These are phyloP conservation scores for Aspidapion aeneum DNA, from an alignment of 2,888 invertebrate species.

Conservation along the genomic window DNA sequence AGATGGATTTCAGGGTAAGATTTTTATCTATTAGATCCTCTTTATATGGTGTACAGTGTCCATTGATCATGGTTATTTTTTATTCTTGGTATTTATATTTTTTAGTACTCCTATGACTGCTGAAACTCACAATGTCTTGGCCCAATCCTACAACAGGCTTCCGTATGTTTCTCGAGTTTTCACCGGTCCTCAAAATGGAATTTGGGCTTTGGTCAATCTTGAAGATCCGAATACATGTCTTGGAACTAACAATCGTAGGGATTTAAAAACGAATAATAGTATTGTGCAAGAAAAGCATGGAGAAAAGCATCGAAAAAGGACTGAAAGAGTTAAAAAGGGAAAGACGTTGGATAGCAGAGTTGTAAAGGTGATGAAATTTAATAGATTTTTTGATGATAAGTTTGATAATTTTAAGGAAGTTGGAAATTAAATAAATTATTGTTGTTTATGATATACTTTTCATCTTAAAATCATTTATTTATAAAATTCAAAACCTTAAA, in stretches of 20 bases:
- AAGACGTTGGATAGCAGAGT: constrained; percentile 13
- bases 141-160: constrained; percentile 39
- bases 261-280: neutral
- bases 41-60: too few relatives aligned
- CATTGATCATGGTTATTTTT: too few relatives aligned
- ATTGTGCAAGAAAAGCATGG: neutral
- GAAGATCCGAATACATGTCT: constrained; percentile 29
- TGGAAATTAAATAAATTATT: neutral
- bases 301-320: too few relatives aligned
- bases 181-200: constrained; percentile 36
- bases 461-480: constrained; percentile 31
- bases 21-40: too few relatives aligned
- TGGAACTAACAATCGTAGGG: neutral
- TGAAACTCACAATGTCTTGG: constrained; percentile 41
- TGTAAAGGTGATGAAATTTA: constrained; percentile 33
- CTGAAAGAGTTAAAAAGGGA: too few relatives aligned
- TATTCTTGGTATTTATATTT: too few relatives aligned
- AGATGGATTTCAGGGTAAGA: constrained; percentile 47
- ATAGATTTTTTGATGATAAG: constrained; percentile 24
- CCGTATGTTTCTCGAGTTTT: constrained; percentile 42
- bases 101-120: constrained; percentile 39
- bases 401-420: neutral
- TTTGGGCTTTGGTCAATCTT: constrained; percentile 43
- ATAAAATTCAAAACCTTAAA: too few relatives aligned
- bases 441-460: neutral